Evolutionary conservation across 2,888 invertebrate species (phyloP), one percentile per base, ranked within the genome.

Genomic region (Melitaea athalia): DNA sequence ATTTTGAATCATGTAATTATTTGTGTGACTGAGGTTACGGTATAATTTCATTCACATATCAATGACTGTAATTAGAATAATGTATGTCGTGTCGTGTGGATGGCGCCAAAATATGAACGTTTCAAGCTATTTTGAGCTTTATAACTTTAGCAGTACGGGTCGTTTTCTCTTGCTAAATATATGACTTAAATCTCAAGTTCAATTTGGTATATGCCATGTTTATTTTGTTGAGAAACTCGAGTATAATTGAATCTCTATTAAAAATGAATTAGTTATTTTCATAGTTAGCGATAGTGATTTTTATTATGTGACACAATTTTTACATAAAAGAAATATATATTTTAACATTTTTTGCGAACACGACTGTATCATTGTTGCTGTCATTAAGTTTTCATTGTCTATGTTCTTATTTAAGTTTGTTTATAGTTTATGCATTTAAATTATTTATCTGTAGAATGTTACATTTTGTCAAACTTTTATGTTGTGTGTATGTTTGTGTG

Each of bases 41-140:
- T 82, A 82, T 82, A 79, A 81, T 80, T 81, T 81, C 81, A 82
- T 79, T 86, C 85, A 91, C 92, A 92, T 92, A 92, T 91, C 92
- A 92, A 79, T 83, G 82, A 86, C 84, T 85, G 81, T 87, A 85
- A 81, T 85, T 86, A 85, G 73, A 72, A 76, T 55, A 31, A 76
- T 78, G 68, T 72, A 74, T 82, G 88, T 91, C 89, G 88, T 91
- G 91, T 91, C 88, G 89, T 90, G 85, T 86, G 87, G 88, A 87
- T 91, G 90, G 86, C 74, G 70, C 63, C 70, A 71, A 64, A 70
- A 68, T 64, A 76, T 74, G 70, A 61, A 63, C 71, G 43, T 74
- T 64, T 64, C 53, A 64, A 64, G 64, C 59, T 45, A 61, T 68
- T 70, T 63, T 72, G 64, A 71, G 71, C 69, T 64, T 72, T 70